A percentile compares a stretch with the other conserved stretches of the same genome.
Evolutionary conservation across 2,113 vertebrate species (phyloP).

Genomic region (Eretmochelys imbricata): DNA sequence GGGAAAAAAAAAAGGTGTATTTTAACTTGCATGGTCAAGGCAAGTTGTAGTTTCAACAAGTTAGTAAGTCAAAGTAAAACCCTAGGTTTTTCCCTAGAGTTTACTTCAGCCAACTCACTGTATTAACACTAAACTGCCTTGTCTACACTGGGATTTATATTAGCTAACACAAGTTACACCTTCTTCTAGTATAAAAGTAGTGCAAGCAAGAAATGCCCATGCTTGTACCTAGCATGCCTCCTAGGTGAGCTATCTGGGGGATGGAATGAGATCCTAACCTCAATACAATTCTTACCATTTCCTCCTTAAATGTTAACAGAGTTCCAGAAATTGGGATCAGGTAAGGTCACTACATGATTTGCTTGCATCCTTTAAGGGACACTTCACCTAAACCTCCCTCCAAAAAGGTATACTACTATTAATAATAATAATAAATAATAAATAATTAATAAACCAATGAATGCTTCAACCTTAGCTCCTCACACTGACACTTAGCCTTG

Average conservation of each 20-base stretch:
- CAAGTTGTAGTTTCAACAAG: neutral
- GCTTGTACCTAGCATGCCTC: neutral
- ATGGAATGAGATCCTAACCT: neutral
- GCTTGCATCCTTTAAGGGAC: neutral
- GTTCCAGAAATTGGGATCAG: neutral
- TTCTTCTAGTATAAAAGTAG: neutral
- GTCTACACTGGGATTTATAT: neutral
- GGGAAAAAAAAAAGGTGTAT: neutral
- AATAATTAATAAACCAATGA: neutral
- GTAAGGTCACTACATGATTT: neutral
- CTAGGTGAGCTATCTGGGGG: neutral
- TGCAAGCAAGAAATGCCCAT: neutral
- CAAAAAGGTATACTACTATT: neutral
- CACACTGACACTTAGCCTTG: neutral
- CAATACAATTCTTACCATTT: neutral
- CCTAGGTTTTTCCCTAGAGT: neutral
- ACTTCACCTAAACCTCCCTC: neutral
- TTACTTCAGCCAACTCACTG: neutral
- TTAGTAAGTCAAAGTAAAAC: neutral
- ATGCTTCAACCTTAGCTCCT: neutral
- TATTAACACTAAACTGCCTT: fast-evolving
- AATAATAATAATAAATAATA: neutral
- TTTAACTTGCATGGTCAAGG: neutral
- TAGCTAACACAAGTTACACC: neutral
- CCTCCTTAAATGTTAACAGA: neutral